Percentiles rank a stretch among this genome's conserved stretches.
Evolutionary conservation across 2,113 vertebrate species (phyloP).

Genomic region (Clarias magur): DNA sequence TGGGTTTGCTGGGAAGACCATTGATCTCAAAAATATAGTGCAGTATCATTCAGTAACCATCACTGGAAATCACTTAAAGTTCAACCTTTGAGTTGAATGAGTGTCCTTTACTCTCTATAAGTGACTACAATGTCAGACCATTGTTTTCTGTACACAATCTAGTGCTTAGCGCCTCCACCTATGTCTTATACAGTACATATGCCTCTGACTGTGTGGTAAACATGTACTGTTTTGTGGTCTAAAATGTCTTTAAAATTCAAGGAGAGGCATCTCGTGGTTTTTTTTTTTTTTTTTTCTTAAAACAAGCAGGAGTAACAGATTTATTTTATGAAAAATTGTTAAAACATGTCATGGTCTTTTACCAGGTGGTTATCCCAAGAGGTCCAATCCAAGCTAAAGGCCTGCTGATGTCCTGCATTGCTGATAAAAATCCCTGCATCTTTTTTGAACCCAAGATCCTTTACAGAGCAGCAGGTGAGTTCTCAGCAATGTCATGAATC

Average conservation of each 20-base stretch:
- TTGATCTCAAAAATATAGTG: not conserved
- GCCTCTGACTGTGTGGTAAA: constrained; percentile 45
- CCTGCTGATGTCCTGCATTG: constrained; percentile 91
- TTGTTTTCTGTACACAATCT: constrained; percentile 36
- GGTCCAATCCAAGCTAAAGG: constrained; percentile 95
- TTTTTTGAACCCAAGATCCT: constrained; percentile 99
- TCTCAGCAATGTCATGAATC: not conserved
- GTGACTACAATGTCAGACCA: constrained; percentile 29
- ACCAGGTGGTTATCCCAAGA: constrained; percentile 91
- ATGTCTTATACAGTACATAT: constrained; percentile 40
- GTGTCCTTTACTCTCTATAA: constrained; percentile 29
- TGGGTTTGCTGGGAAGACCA: not conserved
- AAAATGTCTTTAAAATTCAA: constrained; percentile 54
- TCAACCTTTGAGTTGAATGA: constrained; percentile 17
- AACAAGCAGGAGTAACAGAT: too few relatives aligned
- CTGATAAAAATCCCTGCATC: constrained; percentile 95
- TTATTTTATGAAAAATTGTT: not conserved
- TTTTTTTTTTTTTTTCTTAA: not conserved
- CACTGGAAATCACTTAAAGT: not conserved
- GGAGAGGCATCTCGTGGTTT: not conserved
- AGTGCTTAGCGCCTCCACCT: not conserved
- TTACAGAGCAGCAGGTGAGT: constrained; percentile 96
- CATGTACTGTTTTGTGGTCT: constrained; percentile 40
- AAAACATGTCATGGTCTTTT: constrained; percentile 17
- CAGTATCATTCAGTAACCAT: not conserved